These are phyloP conservation scores for Sorex maritimensis DNA, from an alignment of 2,797 vertebrate genomes.

Conservation along the genomic window DNA sequence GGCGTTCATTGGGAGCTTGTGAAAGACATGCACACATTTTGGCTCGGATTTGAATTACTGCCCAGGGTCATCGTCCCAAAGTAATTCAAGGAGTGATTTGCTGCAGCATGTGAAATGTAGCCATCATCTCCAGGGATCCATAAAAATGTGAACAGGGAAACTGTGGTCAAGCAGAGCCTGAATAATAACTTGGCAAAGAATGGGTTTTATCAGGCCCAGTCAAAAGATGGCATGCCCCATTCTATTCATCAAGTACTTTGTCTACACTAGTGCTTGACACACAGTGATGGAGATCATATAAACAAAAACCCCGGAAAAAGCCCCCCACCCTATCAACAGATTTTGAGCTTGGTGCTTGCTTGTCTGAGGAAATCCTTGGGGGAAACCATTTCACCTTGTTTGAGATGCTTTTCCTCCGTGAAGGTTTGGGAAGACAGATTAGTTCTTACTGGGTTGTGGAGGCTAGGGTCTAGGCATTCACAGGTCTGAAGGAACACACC, in stretches of 20 bases:
- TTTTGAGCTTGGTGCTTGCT: background rate
- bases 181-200: constrained; percentile 41
- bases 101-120: constrained; percentile 61
- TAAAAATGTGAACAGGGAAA: constrained; percentile 47
- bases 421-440: background rate
- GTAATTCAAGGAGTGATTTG: constrained; percentile 76
- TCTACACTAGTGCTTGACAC: constrained; percentile 18
- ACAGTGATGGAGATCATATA: background rate
- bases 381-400: background rate
- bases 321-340: background rate
- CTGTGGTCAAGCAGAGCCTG: constrained; percentile 17
- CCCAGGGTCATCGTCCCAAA: constrained; percentile 58
- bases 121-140: constrained; percentile 54
- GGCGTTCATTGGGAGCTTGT: constrained; percentile 47
- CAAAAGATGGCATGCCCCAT: constrained; percentile 6
- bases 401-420: background rate
- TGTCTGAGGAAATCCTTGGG: background rate
- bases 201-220: constrained; percentile 43
- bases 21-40: constrained; percentile 57
- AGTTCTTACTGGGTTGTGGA: background rate
- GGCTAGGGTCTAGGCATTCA: background rate
- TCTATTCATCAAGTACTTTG: background rate
- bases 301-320: background rate
- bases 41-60: constrained; percentile 75
- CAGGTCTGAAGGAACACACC: background rate